phyloP scores from a whole-genome alignment of 2,888 invertebrate species.

The Lasiommata megera region DNA sequence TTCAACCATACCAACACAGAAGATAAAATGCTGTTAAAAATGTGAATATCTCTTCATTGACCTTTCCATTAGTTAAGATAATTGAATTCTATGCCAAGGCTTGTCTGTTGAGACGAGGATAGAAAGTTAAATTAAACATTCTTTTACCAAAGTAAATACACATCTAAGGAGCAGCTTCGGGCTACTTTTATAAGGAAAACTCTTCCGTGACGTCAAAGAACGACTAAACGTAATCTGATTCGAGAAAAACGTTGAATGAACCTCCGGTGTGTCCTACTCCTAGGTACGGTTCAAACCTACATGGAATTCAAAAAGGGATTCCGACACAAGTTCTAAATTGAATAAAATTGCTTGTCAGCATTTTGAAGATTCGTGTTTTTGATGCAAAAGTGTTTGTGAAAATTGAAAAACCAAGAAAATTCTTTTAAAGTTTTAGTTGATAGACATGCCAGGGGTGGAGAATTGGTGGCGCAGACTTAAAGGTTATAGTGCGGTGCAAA shows the following conservation, averaged over 20 bases:
- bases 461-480: no score
- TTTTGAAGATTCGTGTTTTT: background rate
- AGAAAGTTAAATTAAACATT: conserved; percentile 34
- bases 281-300: background rate
- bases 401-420: background rate
- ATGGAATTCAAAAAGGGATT: background rate
- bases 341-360: background rate
- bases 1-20: no score
- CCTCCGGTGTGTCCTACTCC: background rate
- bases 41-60: background rate
- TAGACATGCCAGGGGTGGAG: no score
- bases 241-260: conserved; percentile 6
- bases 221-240: conserved; percentile 18
- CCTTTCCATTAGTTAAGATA: background rate
- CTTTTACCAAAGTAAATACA: conserved; percentile 31
- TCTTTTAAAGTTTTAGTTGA: no score
- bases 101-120: conserved; percentile 19
- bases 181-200: conserved; percentile 28
- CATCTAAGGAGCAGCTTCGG: conserved; percentile 29
- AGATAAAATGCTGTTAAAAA: background rate
- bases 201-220: conserved; percentile 19
- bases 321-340: background rate
- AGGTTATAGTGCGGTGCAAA: no score
- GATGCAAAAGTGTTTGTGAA: background rate
- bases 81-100: conserved; percentile 13